Evolutionary conservation across 1,140 invertebrate species (phyloP), one percentile per base, ranked within the genome.

Genomic region (Harpegnathos saltator): DNA sequence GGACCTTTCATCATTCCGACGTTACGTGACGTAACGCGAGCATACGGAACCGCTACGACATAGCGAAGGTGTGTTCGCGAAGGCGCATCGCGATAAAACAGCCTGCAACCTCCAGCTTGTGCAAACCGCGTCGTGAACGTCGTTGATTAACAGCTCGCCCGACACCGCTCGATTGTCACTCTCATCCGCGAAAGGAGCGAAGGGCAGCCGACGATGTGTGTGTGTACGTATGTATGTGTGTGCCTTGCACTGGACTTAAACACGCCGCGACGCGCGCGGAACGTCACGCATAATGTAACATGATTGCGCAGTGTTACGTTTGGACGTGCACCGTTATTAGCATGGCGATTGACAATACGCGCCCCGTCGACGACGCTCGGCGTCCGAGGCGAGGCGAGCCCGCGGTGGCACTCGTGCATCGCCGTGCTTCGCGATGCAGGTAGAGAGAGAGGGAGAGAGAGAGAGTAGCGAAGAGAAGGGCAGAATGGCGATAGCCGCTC

Each of bases 231-330:
- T 56, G 59, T 52, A 15, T 2, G 7, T 44, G 22, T 56, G 24
- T 80, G 19, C 3, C 65, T 80, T 71, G 65, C 54, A 58, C 54
- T 80, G 17, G 22, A 58, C 75, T 80, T 80, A 71, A 69, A 80
- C 52, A 59, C 24, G n/a, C 33, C 65, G 65, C 29, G 33, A 78
- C 44, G 65, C 75, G 52, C 75, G 38, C 52, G 52, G 44, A 85
- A 84, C 90, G 88, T 92, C 85, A 87, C 90, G 90, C 89, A 92
- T 92, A 92, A 92, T 92, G 84, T 87, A 91, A 92, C 92, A 92
- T 92, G 91, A 92, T 91, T 91, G 90, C 85, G 66, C 59, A 89
- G 85, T 92, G 92, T 91, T n/a, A 91, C 82, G 82, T 85, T 89
- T 83, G 82, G 90, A 91, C 88, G 87, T 91, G 88, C 83, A n/a